Base-by-base conservation (phyloP, 2,888 invertebrate genomes). In the Hofmannophila pseudospretella region DNA sequence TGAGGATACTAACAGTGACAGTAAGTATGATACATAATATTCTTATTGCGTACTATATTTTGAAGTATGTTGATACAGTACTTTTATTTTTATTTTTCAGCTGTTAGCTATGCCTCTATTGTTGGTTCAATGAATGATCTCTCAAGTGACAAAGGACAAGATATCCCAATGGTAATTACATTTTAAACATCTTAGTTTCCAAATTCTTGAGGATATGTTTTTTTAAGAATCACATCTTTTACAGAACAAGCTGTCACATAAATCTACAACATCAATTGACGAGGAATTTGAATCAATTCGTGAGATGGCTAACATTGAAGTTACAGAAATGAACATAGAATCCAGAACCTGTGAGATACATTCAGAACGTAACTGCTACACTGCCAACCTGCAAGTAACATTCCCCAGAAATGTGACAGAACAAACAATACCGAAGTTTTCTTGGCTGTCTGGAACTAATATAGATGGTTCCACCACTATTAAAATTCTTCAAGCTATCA, bases 401-500 rank as follows among this genome's bases (percentile, higher is more conserved):
- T 92, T 93, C 59, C 91, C 92, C 0, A 78, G 77, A 44, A 79
- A 85, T 53, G 71, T 80, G 4, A 67, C 73, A 2, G 85, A 85
- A 54, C 77, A 79, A 42, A 79, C 75, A 4, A 85, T 88, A 62
- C 88, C 88, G 9, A 84, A 81, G 50, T 86, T 88, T 50, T 81
- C 87, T 2, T 88, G 87, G 87, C 54, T 88, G 3, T 75, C 79
- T 0, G 87, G 85, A 13, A 88, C 87, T n/a, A 88, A 87, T 54
- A 84, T 96, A 1, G 93, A 94, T 54, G 93, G 92, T 44, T 74
- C 89, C 27, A 90, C 92, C 1, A 92, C 93, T 49, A 88, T 90
- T 5, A 92, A 93, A 67, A 84, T 97, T 34, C 78, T 95, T 32
- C 96, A 95, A 80, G 92, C 93, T 9, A 86, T 97, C 22, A 94